Base-by-base conservation (phyloP, 2,888 invertebrate species). In the Seira sanloemensis region DNA sequence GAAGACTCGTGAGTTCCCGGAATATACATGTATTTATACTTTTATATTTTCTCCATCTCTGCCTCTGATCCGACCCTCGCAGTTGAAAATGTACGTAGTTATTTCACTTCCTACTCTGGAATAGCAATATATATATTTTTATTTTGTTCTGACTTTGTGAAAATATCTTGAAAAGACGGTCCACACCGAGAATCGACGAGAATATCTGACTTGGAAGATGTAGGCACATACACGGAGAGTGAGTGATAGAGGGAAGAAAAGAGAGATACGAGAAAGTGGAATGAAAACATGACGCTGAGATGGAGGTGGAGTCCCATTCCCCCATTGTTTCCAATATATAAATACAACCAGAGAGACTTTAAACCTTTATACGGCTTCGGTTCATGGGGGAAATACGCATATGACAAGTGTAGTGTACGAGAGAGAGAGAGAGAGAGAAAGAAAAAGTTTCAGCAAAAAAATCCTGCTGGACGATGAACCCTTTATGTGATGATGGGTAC, bases 1-100 rank as follows among this genome's bases (percentile, higher is more conserved):
- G n/a, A 78, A 62, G 68, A 78, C 83, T 83, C 83, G 83, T 78
- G 77, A 83, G 73, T 78, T 78, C 83, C 83, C 83, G 83, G 83
- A 83, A 78, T 83, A n/a, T n/a, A n/a, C n/a, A n/a, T n/a, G n/a
- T n/a, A n/a, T n/a, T n/a, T n/a, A n/a, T n/a, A n/a, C n/a, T n/a
- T n/a, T n/a, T n/a, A n/a, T n/a, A 69, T 74, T 62, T 62, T 62
- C 21, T 73, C 69, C 72, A 50, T n/a, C 62, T 21, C n/a, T 62
- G n/a, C n/a, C n/a, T 58, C 21, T 62, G 19, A 62, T 62, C 62
- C 62, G 2, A 62, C 68, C 68, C 73, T 74, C 74, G 69, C 76
- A 68, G 54, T 77, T 46, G 24, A 71, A 74, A 82, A 83, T 7
- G 58, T n/a, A 23, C n/a, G n/a, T n/a, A n/a, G n/a, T n/a, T n/a